Base-by-base conservation (phyloP, 2,888 invertebrate genomes). In the Chrysolina oricalcia region DNA sequence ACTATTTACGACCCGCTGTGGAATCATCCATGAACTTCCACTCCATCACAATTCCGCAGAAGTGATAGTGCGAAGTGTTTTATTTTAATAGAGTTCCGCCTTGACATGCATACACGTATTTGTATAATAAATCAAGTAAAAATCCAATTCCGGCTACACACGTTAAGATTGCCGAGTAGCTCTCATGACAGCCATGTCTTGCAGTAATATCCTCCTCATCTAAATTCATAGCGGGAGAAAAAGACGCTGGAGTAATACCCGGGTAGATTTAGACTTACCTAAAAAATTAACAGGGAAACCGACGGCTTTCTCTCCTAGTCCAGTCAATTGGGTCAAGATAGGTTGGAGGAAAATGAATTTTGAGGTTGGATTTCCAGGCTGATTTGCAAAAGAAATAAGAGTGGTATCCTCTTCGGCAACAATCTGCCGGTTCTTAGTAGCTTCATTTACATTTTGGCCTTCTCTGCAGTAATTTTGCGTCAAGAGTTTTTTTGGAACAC, bases 101-200 rank as follows among this genome's bases (percentile, higher is more conserved):
- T 77, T 78, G 79, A 76, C 75, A 76, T 81, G 81, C 80, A 76
- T 72, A 74, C 81, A 81, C 81, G 81, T 81, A 81, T 81, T 81
- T 80, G 80, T 80, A 74, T 80, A 81, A 81, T 81, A 81, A 81
- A 81, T 81, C 81, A 81, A 73, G 72, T 72, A 81, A 81, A 81
- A 81, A 81, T 81, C 80, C 80, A 81, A 81, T 81, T 80, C 75
- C 77, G 69, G 78, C 79, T 78, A 77, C 78, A 79, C 78, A 79
- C 81, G 79, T 77, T 79, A 75, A 81, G 80, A 78, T 77, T 77
- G 67, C 67, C 72, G 73, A 76, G 78, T 71, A 76, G 74, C 76
- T 79, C 76, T 77, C 79, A 63, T 78, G 81, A 81, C 81, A 76
- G 78, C 76, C 68, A 77, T 81, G 77, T 79, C 79, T 79, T 81